Evolutionary conservation across 30 jellyfish, hydroid and myxozoan genomes (phyloP).

Genomic region (Hydractinia echinata): DNA sequence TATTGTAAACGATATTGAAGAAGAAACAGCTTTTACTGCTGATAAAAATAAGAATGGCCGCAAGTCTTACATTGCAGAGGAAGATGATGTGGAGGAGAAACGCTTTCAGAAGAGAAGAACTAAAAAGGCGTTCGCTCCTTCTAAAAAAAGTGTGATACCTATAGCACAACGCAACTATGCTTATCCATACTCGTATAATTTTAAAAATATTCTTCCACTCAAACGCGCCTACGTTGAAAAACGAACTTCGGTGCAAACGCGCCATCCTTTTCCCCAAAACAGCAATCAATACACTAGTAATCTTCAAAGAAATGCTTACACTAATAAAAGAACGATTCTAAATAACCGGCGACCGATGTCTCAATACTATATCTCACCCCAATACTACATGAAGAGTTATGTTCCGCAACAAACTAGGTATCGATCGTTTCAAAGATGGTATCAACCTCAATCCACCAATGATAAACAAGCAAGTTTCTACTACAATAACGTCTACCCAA

Average conservation of each 20-base stretch:
- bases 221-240: no score
- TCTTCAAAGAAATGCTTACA: no score
- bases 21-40: neutral
- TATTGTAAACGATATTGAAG: neutral
- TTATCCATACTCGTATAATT: no score
- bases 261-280: no score
- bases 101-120: neutral
- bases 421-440: neutral
- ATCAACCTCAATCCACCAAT: neutral
- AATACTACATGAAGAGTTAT: no score
- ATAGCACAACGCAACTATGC: neutral
- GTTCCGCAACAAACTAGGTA: neutral
- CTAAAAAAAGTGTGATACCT: constrained; percentile 1
- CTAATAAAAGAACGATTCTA: no score
- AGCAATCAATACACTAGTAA: no score
- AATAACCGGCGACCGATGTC: no score
- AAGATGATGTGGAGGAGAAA: neutral
- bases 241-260: no score
- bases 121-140: neutral
- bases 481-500: neutral
- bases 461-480: constrained; percentile 3
- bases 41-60: neutral
- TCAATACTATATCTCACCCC: no score
- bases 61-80: neutral
- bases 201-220: no score